Base-by-base conservation (phyloP, 2,113 vertebrate species). In the Saguinus imperator region DNA sequence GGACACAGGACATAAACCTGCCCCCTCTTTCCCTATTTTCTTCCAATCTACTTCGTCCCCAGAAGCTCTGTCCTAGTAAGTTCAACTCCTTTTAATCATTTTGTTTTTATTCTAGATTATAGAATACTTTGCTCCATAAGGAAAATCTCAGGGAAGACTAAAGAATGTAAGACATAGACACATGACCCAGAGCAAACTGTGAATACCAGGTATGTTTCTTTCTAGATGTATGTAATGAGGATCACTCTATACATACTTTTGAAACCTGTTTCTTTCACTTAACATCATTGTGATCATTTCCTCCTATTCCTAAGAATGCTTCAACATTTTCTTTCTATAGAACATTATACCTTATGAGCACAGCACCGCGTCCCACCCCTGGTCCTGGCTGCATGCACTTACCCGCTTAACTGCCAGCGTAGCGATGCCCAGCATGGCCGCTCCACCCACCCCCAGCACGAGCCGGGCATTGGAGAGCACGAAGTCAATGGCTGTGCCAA, bases 391-490 rank as follows among this genome's bases (percentile, higher is more conserved):
- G 17, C 55, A 21, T 1, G 3, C 52, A 94, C 99, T 99, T 97
- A 99, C 99, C 98, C 99, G 98, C 98, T 99, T 99, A 81, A 99
- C 99, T 0, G 99, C 99, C 90, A 99, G 98, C 0, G 99, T 99
- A 79, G 99, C 99, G 3, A 99, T 99, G 97, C 99, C 99, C 96
- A 99, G 98, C 99, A 99, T 99, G 50, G 99, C 99, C 0, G 99
- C 99, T 82, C 99, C 99, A 0, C 99, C 99, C 85, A 99, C 99
- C 0, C 99, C 99, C 95, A 99, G 99, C 98, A 99, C 99, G 45
- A 99, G 99, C 96, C 99, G 99, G 66, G 99, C 99, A 3, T 99
- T 99, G 96, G 99, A 99, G 70, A 99, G 99, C 97, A 99, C 99
- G 12, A 99, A 99, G 97, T 99, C 99, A 7, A 99, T 99, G 94